phyloP scores from a whole-genome alignment of 2,888 invertebrate genomes.

The Epinotia ramella region DNA sequence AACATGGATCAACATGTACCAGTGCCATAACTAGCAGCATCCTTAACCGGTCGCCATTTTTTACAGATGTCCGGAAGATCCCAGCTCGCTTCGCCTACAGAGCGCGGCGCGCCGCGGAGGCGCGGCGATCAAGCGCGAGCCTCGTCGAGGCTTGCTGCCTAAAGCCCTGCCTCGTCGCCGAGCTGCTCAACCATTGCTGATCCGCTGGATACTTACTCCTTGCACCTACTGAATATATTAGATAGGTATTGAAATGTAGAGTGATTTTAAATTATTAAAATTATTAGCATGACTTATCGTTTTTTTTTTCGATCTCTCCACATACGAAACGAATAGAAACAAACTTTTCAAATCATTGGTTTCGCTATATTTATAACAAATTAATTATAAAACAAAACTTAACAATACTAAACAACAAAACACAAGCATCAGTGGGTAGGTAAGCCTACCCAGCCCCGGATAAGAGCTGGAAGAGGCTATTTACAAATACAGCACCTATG shows the following conservation, averaged over 20 bases:
- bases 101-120: neutral
- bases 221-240: neutral
- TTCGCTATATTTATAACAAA: slow-evolving; percentile 57
- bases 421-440: slow-evolving; percentile 70
- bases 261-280: neutral
- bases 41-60: neutral
- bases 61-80: slow-evolving; percentile 8
- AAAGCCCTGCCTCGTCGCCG: slow-evolving; percentile 49
- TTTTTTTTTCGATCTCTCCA: neutral
- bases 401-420: slow-evolving; percentile 68
- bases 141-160: slow-evolving; percentile 50
- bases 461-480: slow-evolving; percentile 13
- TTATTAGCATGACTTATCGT: neutral
- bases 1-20: too few species aligned
- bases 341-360: slow-evolving; percentile 74
- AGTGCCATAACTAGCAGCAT: too few species aligned
- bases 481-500: slow-evolving; percentile 49
- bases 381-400: slow-evolving; percentile 52
- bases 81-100: slow-evolving; percentile 28
- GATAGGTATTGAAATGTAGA: neutral
- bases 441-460: slow-evolving; percentile 31
- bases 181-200: slow-evolving; percentile 52
- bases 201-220: neutral
- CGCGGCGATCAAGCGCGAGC: neutral
- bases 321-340: slow-evolving; percentile 20